Evolutionary conservation across 2,113 vertebrate species (phyloP).

Genomic region (Campylorhamphus procurvoides): DNA sequence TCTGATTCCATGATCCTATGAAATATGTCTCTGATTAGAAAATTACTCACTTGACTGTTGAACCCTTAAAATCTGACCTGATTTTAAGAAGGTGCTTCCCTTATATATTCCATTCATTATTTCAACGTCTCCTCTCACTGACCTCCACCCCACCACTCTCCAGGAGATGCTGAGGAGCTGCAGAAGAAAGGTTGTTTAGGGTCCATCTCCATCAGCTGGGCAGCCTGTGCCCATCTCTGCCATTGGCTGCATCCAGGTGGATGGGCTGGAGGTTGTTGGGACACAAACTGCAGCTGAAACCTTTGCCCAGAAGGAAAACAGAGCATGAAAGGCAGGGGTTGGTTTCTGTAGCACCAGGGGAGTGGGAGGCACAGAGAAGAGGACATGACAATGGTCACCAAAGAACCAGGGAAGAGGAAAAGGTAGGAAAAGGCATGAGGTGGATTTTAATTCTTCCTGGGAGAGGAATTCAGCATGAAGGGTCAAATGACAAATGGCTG

Average conservation of each 20-base stretch:
- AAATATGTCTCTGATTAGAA: not conserved
- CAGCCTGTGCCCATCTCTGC: not conserved
- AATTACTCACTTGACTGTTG: not conserved
- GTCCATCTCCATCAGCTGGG: not conserved
- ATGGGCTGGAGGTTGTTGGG: not conserved
- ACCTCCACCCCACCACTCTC: not conserved
- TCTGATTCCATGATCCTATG: not conserved
- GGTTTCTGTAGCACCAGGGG: not conserved
- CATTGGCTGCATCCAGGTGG: fast-evolving
- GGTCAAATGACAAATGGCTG: not conserved
- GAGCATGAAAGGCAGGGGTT: not conserved
- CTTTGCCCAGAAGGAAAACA: not conserved
- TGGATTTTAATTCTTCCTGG: not conserved
- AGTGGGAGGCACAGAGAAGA: not conserved
- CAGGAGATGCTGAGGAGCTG: not conserved
- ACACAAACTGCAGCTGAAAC: not conserved
- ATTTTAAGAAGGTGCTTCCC: not conserved
- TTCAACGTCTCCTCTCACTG: not conserved
- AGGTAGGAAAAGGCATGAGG: not conserved
- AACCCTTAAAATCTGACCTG: not conserved
- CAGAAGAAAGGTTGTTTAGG: not conserved
- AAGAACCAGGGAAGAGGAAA: not conserved
- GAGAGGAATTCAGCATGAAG: not conserved
- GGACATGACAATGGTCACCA: not conserved
- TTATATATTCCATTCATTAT: not conserved